These are phyloP conservation scores for Hemithea aestivaria DNA, from an alignment of 2,888 invertebrate genomes.

Conservation along the genomic window DNA sequence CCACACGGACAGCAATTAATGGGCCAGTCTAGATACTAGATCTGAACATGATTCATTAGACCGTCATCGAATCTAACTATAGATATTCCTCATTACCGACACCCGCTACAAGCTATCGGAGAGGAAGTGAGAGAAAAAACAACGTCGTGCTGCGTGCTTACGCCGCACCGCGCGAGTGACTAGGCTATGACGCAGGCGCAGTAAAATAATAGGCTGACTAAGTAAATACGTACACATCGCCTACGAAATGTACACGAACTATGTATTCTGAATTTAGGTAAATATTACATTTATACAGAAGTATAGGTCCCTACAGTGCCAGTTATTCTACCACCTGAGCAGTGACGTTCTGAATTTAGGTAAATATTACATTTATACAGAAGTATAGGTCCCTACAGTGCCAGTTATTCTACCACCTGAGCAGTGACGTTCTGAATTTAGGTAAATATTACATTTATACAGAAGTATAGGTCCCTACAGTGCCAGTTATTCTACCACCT, in stretches of 20 bases:
- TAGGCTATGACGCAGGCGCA: slow-evolving; percentile 39
- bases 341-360: too few relatives aligned
- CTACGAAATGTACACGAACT: slow-evolving; percentile 30
- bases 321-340: too few relatives aligned
- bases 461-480: too few relatives aligned
- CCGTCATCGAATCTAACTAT: slow-evolving; percentile 26
- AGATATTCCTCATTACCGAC: slow-evolving; percentile 26
- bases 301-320: too few relatives aligned
- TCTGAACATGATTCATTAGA: slow-evolving; percentile 14
- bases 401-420: too few relatives aligned
- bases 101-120: slow-evolving; percentile 12
- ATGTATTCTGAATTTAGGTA: slow-evolving; percentile 26
- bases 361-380: too few relatives aligned
- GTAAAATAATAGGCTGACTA: slow-evolving; percentile 42
- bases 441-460: too few relatives aligned
- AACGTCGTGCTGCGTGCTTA: slow-evolving; percentile 20
- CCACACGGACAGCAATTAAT: too few relatives aligned
- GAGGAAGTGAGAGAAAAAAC: slow-evolving; percentile 26
- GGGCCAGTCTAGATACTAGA: slow-evolving; percentile 5
- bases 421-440: too few relatives aligned
- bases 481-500: too few relatives aligned
- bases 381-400: too few relatives aligned
- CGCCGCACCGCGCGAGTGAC: slow-evolving; percentile 3
- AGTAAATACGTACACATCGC: slow-evolving; percentile 33
- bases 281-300: background rate